These are phyloP conservation scores for Phocoena sinus DNA, from an alignment of 2,113 vertebrate species.

Conservation along the genomic window DNA sequence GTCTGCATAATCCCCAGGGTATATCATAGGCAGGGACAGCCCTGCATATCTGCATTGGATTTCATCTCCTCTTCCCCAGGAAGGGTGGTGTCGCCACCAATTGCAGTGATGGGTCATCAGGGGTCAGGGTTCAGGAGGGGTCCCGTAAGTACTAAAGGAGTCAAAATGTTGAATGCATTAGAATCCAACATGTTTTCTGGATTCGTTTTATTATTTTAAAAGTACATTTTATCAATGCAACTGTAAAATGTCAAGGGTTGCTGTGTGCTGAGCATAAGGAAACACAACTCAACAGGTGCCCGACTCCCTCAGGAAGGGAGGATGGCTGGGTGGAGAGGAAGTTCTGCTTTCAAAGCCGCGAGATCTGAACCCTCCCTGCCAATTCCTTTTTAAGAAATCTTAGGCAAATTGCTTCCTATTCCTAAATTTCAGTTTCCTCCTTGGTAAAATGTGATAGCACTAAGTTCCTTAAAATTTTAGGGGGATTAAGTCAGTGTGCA, in stretches of 20 bases:
- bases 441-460: not conserved
- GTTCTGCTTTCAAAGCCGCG: not conserved
- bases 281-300: not conserved
- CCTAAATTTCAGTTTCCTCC: not conserved
- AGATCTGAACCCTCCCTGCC: not conserved
- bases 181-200: not conserved
- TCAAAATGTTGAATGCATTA: not conserved
- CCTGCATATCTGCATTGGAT: not conserved
- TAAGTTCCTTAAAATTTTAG: not conserved
- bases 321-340: too few species aligned
- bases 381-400: not conserved
- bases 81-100: not conserved
- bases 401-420: not conserved
- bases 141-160: not conserved
- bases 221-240: not conserved
- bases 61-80: not conserved
- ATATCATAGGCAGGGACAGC: too few species aligned
- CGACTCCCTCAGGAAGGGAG: rapidly evolving
- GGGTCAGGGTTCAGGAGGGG: not conserved
- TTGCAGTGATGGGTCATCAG: not conserved
- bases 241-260: not conserved
- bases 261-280: not conserved
- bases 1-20: not conserved
- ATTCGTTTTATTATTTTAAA: not conserved
- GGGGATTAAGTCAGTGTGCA: not conserved